These are phyloP conservation scores for Catagonus wagneri DNA, from an alignment of 2,113 vertebrate species.

Conservation along the genomic window DNA sequence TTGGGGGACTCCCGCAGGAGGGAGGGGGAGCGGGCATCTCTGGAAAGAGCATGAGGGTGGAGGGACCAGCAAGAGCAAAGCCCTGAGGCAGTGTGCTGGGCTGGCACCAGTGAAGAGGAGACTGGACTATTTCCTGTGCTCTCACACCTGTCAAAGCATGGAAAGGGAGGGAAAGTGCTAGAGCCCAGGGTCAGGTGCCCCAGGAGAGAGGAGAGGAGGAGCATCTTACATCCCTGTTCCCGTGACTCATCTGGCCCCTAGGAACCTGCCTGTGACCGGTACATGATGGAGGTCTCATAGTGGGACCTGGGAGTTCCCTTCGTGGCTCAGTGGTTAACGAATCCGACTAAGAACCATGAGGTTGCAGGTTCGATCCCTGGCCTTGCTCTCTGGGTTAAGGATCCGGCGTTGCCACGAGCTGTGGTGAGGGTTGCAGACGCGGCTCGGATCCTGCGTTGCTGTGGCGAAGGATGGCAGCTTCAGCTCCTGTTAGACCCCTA, in stretches of 20 bases:
- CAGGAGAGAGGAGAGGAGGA: not conserved
- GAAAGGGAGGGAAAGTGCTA: accelerated
- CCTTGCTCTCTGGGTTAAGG: no score
- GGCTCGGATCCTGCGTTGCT: no score
- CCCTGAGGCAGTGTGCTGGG: not conserved
- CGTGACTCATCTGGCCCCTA: accelerated
- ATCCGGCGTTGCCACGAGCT: no score
- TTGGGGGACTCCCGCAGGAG: not conserved
- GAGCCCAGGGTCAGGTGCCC: no score
- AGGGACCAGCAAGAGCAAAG: not conserved
- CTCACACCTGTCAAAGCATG: not conserved
- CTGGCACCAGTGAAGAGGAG: accelerated
- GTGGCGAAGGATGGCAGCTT: no score
- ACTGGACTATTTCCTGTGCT: not conserved
- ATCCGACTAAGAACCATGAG: no score
- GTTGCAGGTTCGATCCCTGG: no score
- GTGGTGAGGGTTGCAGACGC: no score
- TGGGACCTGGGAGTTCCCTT: no score
- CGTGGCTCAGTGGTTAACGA: no score
- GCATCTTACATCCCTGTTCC: accelerated
- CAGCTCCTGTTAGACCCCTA: no score
- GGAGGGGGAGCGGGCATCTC: not conserved
- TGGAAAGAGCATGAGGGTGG: no score
- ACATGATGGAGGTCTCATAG: not conserved
- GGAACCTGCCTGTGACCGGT: not conserved